Base-by-base conservation (phyloP, 2,113 vertebrate species). In the Morone chrysops region DNA sequence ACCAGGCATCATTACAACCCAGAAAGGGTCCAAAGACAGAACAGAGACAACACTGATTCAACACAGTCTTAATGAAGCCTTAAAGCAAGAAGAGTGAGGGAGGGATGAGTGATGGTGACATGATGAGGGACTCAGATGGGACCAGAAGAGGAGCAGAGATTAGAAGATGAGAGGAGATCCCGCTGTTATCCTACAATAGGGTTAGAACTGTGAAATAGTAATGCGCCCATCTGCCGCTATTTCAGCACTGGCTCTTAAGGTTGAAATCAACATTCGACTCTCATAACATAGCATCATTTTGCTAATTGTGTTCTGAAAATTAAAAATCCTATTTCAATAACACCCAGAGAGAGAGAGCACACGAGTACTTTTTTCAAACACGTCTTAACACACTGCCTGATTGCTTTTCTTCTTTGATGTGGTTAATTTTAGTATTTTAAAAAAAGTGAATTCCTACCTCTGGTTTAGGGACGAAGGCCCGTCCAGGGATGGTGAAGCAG, bases 381-480 rank as follows among this genome's bases (percentile, higher is more conserved):
- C 5, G 16, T 12, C 17, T 7, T 48, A 16, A 18, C 20, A 68
- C 20, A 31, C 31, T 4, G 9, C 47, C 36, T n/a, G 2, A 50
- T 38, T 38, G 18, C 18, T 59, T 53, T 31, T 8, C 31, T 31
- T 31, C 31, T 18, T 16, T 18, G 14, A 40, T 6, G 31, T 14
- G 7, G 6, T 56, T 73, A 8, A 61, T 31, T 31, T 31, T 31
- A 41, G 11, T 20, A n/a, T 66, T 2, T 25, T 43, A 5, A 14
- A 61, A 8, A 70, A 47, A 80, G 3, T 16, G 17, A 13, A 81
- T n/a, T 82, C 95, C 94, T 92, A 99, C 98, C 95, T 98, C 66
- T 61, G 98, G 98, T 81, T 98, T 97, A 76, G 98, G 98, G 82
- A 99, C 85, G 57, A 99, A 99, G 53, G 98, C 98, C 73, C 90